These are phyloP conservation scores for Petrocephalus zakoni DNA, from an alignment of 2,113 vertebrate species.

Conservation along the genomic window DNA sequence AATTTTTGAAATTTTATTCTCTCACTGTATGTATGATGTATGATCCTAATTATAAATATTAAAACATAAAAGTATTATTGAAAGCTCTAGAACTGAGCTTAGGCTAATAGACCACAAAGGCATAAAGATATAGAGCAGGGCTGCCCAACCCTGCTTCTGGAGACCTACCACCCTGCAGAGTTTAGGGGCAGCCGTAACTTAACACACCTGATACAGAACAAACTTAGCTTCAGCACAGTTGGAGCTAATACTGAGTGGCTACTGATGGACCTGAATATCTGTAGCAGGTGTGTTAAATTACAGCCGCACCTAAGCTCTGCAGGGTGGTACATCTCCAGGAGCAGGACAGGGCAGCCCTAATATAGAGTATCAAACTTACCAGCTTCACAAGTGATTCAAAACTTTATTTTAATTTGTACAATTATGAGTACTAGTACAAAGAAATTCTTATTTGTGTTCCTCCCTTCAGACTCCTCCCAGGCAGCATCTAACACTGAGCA, in stretches of 20 bases:
- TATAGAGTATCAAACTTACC: background rate
- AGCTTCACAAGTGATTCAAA: background rate
- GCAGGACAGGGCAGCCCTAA: no score
- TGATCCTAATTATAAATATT: background rate
- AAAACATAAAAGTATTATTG: background rate
- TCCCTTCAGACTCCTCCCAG: background rate
- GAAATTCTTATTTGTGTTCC: background rate
- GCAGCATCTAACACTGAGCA: background rate
- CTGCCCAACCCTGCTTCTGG: no score
- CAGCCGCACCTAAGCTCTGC: no score
- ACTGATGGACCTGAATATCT: no score
- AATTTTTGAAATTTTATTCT: background rate
- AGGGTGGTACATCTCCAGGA: no score
- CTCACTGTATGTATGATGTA: background rate
- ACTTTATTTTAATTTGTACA: background rate
- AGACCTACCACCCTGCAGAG: no score
- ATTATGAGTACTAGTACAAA: background rate
- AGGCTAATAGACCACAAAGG: background rate
- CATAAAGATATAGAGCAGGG: background rate
- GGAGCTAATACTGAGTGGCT: no score
- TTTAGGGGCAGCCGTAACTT: no score
- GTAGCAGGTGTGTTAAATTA: no score
- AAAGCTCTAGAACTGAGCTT: background rate
- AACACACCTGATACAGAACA: no score
- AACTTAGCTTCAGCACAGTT: no score